Conservation (phyloP, 2,888 invertebrate genomes). For the Hemithea aestivaria region DNA sequence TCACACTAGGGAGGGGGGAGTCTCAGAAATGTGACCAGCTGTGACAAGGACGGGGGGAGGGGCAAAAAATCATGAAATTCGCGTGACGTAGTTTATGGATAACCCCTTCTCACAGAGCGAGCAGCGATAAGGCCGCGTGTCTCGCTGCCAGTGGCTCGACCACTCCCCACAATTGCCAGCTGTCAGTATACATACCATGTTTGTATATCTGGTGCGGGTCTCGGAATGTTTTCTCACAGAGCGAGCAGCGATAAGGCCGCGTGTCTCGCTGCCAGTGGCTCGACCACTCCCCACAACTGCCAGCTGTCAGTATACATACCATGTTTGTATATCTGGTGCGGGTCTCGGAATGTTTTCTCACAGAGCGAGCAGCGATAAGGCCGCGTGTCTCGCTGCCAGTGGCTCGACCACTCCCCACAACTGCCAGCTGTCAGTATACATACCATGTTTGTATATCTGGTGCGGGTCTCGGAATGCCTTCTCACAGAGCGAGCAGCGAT, state of each 20-base stretch:
- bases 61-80: no score
- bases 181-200: constrained; percentile 52
- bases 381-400: constrained; percentile 62
- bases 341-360: constrained; percentile 64
- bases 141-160: constrained; percentile 59
- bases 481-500: constrained; percentile 68
- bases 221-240: constrained; percentile 67
- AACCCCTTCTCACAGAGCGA: constrained; percentile 65
- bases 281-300: constrained; percentile 39
- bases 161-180: constrained; percentile 43
- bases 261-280: constrained; percentile 64
- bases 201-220: constrained; percentile 62
- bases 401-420: constrained; percentile 25
- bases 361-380: constrained; percentile 69
- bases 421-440: not conserved
- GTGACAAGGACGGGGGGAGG: no score
- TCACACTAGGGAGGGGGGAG: no score
- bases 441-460: constrained; percentile 66
- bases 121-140: constrained; percentile 66
- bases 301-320: constrained; percentile 38
- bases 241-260: constrained; percentile 64
- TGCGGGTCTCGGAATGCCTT: constrained; percentile 61
- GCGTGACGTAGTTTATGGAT: no score
- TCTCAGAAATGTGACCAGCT: no score
- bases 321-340: constrained; percentile 63